Evolutionary conservation across 1,140 invertebrate species (phyloP).

Genomic region (Drosophila santomea): DNA sequence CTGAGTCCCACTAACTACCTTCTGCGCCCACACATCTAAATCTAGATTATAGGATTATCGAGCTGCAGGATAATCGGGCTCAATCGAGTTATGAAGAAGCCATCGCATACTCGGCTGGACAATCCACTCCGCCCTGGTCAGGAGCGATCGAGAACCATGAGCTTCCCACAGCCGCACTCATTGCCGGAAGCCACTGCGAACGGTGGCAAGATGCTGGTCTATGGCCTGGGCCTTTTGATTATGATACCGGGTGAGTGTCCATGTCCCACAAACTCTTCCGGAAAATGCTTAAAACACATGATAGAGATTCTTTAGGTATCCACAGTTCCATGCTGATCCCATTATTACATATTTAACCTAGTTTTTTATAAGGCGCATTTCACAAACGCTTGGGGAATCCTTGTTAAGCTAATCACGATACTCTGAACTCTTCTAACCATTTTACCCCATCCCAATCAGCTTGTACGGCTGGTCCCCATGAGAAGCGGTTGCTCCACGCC

Average conservation of each 20-base stretch:
- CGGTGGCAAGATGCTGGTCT: conserved; percentile 52
- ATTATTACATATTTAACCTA: too few relatives aligned
- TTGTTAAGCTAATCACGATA: too few relatives aligned
- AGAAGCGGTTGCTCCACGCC: conserved; percentile 95
- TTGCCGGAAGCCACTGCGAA: conserved; percentile 25
- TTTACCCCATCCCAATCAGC: conserved; percentile 85
- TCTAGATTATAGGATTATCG: not conserved
- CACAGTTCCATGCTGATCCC: too few relatives aligned
- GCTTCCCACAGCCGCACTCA: conserved; percentile 32
- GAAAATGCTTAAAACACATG: too few relatives aligned
- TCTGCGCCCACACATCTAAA: not conserved
- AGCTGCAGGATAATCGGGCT: not conserved
- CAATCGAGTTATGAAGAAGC: conserved; percentile 8
- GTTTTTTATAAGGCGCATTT: too few relatives aligned
- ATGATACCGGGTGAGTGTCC: conserved; percentile 66
- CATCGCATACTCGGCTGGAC: conserved; percentile 19
- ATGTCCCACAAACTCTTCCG: not conserved
- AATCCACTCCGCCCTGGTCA: conserved; percentile 17
- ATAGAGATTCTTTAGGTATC: too few relatives aligned
- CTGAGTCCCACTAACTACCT: not conserved
- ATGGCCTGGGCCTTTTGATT: conserved; percentile 58
- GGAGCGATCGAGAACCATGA: conserved; percentile 27
- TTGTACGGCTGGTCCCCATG: conserved; percentile 93
- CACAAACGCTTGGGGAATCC: not conserved
- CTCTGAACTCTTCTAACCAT: not conserved